These are phyloP conservation scores for Mimas tiliae DNA, from an alignment of 2,888 invertebrate genomes.

Conservation along the genomic window DNA sequence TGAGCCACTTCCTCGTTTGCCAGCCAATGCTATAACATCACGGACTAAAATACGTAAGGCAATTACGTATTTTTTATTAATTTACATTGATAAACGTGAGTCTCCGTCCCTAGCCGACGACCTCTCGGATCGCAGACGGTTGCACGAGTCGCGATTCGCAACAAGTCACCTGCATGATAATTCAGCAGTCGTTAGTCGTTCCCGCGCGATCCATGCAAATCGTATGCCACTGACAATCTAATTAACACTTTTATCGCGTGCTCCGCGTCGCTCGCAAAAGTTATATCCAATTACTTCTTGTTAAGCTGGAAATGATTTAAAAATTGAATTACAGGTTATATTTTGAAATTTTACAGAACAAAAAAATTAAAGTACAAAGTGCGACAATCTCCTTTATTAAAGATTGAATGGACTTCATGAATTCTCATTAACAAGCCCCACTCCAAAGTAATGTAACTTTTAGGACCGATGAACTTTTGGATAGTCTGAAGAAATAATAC, in stretches of 20 bases:
- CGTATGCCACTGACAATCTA: constrained; percentile 29
- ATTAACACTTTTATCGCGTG: constrained; percentile 32
- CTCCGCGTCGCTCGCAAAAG: constrained; percentile 22
- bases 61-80: background rate
- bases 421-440: too few relatives aligned
- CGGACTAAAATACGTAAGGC: too few relatives aligned
- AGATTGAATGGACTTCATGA: too few relatives aligned
- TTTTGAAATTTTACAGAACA: background rate
- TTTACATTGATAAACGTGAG: too few relatives aligned
- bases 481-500: too few relatives aligned
- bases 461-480: too few relatives aligned
- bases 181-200: constrained; percentile 1
- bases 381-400: background rate
- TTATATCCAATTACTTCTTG: constrained; percentile 22
- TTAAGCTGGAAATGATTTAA: constrained; percentile 1
- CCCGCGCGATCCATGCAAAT: constrained; percentile 28
- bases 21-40: too few relatives aligned
- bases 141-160: constrained; percentile 22
- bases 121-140: constrained; percentile 40
- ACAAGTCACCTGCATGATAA: constrained; percentile 27
- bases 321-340: background rate
- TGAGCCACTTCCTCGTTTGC: too few relatives aligned
- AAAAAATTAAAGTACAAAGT: too few relatives aligned
- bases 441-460: too few relatives aligned
- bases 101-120: constrained; percentile 31